Base-by-base conservation (phyloP, 2,797 vertebrate species). In the Acrocephalus scirpaceus region DNA sequence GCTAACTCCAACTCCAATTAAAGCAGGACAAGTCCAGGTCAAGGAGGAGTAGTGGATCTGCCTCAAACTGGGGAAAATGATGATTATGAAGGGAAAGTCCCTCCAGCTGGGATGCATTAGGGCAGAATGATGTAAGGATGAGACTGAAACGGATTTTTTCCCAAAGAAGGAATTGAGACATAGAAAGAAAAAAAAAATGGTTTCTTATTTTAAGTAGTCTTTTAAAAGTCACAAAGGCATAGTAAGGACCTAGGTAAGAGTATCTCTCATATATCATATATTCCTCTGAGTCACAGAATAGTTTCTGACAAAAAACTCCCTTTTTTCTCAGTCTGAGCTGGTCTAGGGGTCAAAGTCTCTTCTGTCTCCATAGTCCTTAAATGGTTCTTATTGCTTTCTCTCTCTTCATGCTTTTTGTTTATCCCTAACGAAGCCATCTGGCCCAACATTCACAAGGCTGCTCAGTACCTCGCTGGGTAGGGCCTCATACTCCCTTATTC, bases 91-190 rank as follows among this genome's bases (percentile, higher is more conserved):
- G 72, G 81, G 69, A 92, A 93, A 93, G 91, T 92, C 85, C 76
- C 70, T 92, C 40, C 95, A 96, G 58, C 85, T 97, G 93, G 93
- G 82, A 96, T 78, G 44, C n/a, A 91, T 95, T 94, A 96, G 21
- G 79, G 66, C n/a, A 91, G 82, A 73, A 90, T 95, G 94, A 95
- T 86, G 83, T 96, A 93, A 96, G 75, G 75, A 92, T 88, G 85
- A 92, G 89, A 70, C n/a, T 72, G 66, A 86, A 94, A 88, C 10
- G 9, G 51, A 81, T 58, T 91, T 94, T 97, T 96, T 95, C 73
- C 93, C 95, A 97, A 96, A 97, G 93, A 96, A 95, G 96, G 93
- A 95, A 72, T 75, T 83, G 76, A 96, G 42, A 81, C 23, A 86
- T 21, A 76, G 67, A 86, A 72, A 20, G 10, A 2, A 42, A 30